phyloP scores from a whole-genome alignment of 2,113 vertebrate genomes.

The Aegotheles bennettii region DNA sequence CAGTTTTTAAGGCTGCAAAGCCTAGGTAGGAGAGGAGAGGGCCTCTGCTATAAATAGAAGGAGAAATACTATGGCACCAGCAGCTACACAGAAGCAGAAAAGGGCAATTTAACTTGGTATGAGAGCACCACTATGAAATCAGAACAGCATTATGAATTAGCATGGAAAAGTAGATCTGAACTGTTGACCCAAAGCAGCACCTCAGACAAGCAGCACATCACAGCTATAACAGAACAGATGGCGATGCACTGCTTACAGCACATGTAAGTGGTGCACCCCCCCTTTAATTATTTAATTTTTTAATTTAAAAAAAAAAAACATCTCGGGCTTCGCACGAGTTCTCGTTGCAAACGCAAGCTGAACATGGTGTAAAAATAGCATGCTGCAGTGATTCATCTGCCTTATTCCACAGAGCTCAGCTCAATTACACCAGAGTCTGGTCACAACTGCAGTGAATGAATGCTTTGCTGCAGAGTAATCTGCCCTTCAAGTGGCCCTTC shows the following conservation, averaged over 20 bases:
- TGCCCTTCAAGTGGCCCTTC: slow-evolving; percentile 66
- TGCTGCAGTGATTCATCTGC: slow-evolving; percentile 53
- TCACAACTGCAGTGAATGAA: slow-evolving; percentile 60
- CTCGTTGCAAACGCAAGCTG: slow-evolving; percentile 2
- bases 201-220: background rate
- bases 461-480: slow-evolving; percentile 57
- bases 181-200: background rate
- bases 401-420: slow-evolving; percentile 54
- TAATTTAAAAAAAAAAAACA: background rate
- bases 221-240: background rate
- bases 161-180: background rate
- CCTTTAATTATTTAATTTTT: background rate
- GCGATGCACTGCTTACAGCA: background rate
- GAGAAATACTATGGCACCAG: background rate
- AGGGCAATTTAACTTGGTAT: background rate
- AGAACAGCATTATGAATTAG: background rate
- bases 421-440: slow-evolving; percentile 50
- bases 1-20: background rate
- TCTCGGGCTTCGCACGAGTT: slow-evolving; percentile 21
- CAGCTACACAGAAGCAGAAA: background rate
- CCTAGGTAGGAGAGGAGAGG: background rate
- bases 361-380: slow-evolving; percentile 43
- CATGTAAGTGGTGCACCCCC: background rate
- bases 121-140: background rate
- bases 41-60: background rate